Evolutionary conservation across 2,113 vertebrate genomes (phyloP).

Genomic region (Pristiophorus japonicus): DNA sequence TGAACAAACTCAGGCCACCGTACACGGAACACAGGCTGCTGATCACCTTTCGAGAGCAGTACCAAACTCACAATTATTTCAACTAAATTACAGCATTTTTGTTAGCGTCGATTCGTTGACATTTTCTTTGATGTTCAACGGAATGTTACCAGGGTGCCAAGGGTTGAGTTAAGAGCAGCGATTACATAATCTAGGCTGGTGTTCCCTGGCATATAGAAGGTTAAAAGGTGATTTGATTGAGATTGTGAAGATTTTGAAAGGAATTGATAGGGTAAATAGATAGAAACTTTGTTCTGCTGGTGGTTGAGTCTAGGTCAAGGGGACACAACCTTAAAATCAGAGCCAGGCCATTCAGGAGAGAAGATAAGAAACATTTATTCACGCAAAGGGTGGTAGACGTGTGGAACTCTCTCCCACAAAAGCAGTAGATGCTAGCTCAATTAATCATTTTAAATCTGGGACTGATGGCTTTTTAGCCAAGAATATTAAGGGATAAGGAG

Average conservation of each 20-base stretch:
- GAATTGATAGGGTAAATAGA: background rate
- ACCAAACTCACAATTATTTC: background rate
- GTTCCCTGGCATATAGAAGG: background rate
- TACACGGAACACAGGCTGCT: background rate
- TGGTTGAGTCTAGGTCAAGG: background rate
- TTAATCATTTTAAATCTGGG: background rate
- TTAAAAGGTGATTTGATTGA: background rate
- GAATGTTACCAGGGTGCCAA: background rate
- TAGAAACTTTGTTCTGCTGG: background rate
- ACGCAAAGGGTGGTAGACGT: background rate
- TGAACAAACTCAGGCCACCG: background rate
- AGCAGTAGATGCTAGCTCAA: background rate
- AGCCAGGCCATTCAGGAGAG: background rate
- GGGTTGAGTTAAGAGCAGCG: no score
- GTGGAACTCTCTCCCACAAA: background rate
- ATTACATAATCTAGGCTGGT: background rate
- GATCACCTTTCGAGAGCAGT: background rate
- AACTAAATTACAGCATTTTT: background rate
- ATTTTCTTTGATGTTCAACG: background rate
- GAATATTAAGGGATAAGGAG: background rate
- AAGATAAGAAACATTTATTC: background rate
- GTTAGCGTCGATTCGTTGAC: background rate
- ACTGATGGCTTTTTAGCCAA: background rate
- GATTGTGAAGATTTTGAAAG: background rate
- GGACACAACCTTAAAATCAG: background rate